Percentiles rank a stretch among this genome's conserved stretches.
Evolutionary conservation across 2,888 invertebrate species (phyloP).

Genomic region (Pandemis corylana): DNA sequence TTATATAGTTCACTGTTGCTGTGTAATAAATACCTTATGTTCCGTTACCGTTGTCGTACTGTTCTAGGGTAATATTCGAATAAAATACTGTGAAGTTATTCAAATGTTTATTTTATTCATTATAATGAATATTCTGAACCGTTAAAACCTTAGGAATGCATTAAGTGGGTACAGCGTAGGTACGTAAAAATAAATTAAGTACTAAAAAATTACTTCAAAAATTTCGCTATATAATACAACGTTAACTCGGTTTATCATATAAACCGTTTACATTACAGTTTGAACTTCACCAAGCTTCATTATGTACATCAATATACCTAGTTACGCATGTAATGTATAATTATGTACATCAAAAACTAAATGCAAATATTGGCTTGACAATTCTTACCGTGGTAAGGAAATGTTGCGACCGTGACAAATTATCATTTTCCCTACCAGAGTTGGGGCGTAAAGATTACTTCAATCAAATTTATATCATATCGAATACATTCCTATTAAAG

Average conservation of each 20-base stretch:
- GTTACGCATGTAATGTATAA: slow-evolving; percentile 67
- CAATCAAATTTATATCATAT: neutral
- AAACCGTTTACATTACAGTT: slow-evolving; percentile 64
- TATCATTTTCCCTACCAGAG: neutral
- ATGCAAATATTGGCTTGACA: slow-evolving; percentile 62
- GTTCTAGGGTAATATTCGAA: neutral
- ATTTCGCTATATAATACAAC: slow-evolving; percentile 67
- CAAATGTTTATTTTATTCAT: slow-evolving; percentile 78
- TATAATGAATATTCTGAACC: slow-evolving; percentile 74
- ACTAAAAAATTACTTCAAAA: slow-evolving; percentile 71
- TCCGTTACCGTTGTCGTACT: neutral
- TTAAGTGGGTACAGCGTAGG: slow-evolving; percentile 68
- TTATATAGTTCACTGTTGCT: no score
- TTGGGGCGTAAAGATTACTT: neutral
- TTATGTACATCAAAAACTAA: slow-evolving; percentile 59
- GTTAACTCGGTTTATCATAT: slow-evolving; percentile 75
- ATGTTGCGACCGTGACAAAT: neutral
- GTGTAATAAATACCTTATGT: neutral
- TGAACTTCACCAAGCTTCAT: slow-evolving; percentile 36
- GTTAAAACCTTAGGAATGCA: slow-evolving; percentile 79
- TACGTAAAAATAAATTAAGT: slow-evolving; percentile 80
- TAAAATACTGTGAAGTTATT: slow-evolving; percentile 55
- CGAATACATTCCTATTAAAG: slow-evolving; percentile 1
- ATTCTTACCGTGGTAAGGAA: slow-evolving; percentile 25
- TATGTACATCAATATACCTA: slow-evolving; percentile 43